Conservation (phyloP, 2,797 vertebrate species). For the Pangasius mekongensis region DNA sequence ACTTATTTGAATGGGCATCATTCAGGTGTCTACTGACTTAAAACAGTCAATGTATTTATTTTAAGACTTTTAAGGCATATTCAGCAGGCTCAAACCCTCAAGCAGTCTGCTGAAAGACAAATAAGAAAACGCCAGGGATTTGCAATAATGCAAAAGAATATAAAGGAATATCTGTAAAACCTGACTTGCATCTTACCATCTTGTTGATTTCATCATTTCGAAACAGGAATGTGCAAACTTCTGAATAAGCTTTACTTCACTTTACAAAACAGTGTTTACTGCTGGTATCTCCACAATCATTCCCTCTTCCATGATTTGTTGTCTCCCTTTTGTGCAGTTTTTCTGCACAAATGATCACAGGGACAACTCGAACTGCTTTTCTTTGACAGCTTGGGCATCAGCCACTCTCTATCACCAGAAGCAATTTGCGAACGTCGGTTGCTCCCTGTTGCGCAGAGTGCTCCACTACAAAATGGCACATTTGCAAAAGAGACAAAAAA, state of each 20-base stretch:
- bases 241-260: not conserved
- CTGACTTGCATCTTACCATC: not conserved
- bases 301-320: too few relatives aligned
- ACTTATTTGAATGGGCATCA: not conserved
- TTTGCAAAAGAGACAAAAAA: not conserved
- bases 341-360: not conserved
- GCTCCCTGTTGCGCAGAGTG: not conserved
- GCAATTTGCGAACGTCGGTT: not conserved
- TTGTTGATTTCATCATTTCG: conserved; percentile 8
- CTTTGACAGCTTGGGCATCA: not conserved
- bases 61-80: not conserved
- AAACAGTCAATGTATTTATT: too few relatives aligned
- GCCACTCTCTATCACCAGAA: not conserved
- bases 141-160: not conserved
- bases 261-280: not conserved
- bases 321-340: not conserved
- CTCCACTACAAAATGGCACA: not conserved
- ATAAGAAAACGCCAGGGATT: not conserved
- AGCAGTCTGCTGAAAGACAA: not conserved
- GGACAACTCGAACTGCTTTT: conserved; percentile 8
- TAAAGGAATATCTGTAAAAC: not conserved
- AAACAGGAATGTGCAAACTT: not conserved
- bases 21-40: not conserved
- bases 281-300: not conserved
- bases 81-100: not conserved